phyloP scores from a whole-genome alignment of 2,113 vertebrate genomes.

The Plecotus auritus region DNA sequence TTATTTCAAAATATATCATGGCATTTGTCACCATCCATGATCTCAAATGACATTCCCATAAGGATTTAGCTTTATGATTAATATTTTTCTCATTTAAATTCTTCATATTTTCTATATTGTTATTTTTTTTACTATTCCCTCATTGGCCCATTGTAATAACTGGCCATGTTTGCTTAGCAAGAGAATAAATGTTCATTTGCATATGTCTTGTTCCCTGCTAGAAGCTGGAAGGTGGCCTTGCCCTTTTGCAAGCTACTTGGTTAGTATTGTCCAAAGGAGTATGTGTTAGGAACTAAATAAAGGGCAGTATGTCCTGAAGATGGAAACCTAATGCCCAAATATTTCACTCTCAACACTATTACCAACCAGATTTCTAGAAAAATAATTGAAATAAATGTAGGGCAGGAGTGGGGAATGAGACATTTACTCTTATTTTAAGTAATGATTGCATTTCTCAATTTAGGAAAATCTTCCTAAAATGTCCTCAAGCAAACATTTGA shows the following conservation, averaged over 20 bases:
- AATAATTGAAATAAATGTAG: background rate
- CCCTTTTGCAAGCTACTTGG: background rate
- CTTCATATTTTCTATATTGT: constrained; percentile 38
- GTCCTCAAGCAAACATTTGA: background rate
- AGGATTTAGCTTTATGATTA: constrained; percentile 11
- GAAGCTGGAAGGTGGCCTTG: constrained; percentile 36
- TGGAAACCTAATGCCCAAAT: background rate
- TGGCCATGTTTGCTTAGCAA: constrained; percentile 40
- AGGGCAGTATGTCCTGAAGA: background rate
- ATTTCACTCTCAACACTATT: background rate
- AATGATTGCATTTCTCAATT: background rate
- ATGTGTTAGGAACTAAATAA: background rate
- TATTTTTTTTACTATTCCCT: background rate
- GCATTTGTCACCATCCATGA: background rate
- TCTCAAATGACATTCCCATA: background rate
- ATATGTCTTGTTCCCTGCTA: background rate
- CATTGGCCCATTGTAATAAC: constrained; percentile 7
- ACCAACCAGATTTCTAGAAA: background rate
- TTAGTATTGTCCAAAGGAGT: background rate
- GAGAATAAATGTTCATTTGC: constrained; percentile 43
- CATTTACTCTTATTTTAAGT: background rate
- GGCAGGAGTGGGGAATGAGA: accelerated
- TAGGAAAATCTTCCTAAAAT: constrained; percentile 9
- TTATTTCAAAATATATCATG: background rate
- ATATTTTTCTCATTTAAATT: constrained; percentile 40